phyloP scores from a whole-genome alignment of 2,113 vertebrate species.

The Salminus brasiliensis region DNA sequence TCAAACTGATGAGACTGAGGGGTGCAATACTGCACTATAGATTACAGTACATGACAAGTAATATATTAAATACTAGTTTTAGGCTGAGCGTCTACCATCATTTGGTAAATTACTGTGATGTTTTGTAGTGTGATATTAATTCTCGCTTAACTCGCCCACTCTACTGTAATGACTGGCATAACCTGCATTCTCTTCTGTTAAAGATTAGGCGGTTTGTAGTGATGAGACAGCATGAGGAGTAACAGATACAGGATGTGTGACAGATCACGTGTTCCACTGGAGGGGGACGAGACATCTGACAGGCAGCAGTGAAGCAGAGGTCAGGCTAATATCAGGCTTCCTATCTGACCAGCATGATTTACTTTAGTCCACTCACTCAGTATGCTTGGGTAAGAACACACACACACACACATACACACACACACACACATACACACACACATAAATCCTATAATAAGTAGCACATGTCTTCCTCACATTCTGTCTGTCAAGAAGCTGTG shows the following conservation, averaged over 20 bases:
- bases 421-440: too few species aligned
- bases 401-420: too few species aligned
- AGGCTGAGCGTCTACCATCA: too few species aligned
- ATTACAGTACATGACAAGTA: too few species aligned
- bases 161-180: neutral
- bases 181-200: neutral
- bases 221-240: neutral
- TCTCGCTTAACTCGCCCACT: too few species aligned
- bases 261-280: neutral
- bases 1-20: too few species aligned
- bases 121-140: too few species aligned
- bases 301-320: neutral
- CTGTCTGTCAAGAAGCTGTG: slow-evolving; percentile 15
- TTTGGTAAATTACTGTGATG: too few species aligned
- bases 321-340: slow-evolving; percentile 32
- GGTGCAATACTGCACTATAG: too few species aligned
- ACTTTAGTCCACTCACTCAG: slow-evolving; percentile 7
- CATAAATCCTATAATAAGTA: slow-evolving; percentile 29
- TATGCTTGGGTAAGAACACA: too few species aligned
- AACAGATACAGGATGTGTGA: neutral
- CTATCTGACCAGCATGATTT: slow-evolving; percentile 15
- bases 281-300: neutral
- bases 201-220: neutral
- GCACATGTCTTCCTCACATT: slow-evolving; percentile 2
- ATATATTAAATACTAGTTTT: too few species aligned